Conservation (phyloP, 2,888 invertebrate genomes). For the Herminia tarsipennalis region DNA sequence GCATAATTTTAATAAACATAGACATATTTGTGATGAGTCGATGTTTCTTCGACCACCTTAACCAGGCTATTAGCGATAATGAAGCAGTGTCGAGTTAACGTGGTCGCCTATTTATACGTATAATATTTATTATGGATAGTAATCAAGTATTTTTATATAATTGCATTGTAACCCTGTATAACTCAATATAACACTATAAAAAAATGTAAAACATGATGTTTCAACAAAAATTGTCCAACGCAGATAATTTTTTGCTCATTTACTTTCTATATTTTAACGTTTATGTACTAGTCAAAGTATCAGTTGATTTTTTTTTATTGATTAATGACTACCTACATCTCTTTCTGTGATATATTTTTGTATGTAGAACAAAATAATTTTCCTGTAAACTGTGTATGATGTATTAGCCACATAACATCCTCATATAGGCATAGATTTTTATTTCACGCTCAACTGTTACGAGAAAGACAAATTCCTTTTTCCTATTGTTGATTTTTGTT, state of each 20-base stretch:
- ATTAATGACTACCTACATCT: slow-evolving; percentile 60
- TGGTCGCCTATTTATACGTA: slow-evolving; percentile 43
- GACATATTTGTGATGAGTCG: slow-evolving; percentile 40
- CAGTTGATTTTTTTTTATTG: slow-evolving; percentile 65
- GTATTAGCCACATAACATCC: slow-evolving; percentile 78
- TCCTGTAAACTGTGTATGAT: slow-evolving; percentile 53
- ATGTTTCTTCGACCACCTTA: slow-evolving; percentile 36
- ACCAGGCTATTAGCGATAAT: slow-evolving; percentile 2
- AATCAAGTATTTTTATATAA: slow-evolving; percentile 51
- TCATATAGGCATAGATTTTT: slow-evolving; percentile 53
- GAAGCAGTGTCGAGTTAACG: slow-evolving; percentile 17
- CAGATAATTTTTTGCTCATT: slow-evolving; percentile 52
- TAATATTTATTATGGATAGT: slow-evolving; percentile 44
- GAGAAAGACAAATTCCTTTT: slow-evolving; percentile 41
- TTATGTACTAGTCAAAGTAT: slow-evolving; percentile 77
- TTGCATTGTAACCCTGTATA: slow-evolving; percentile 34
- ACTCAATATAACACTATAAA: slow-evolving; percentile 24
- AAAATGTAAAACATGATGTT: slow-evolving; percentile 20
- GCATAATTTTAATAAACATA: slow-evolving; percentile 62
- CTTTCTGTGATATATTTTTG: slow-evolving; percentile 77
- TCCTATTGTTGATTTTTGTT: slow-evolving; percentile 39
- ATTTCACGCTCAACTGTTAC: slow-evolving; percentile 52
- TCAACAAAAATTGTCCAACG: slow-evolving; percentile 21
- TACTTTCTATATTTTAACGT: slow-evolving; percentile 55
- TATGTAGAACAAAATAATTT: slow-evolving; percentile 73